Conservation (phyloP, 2,797 vertebrate species). For the Liparis tanakae region DNA sequence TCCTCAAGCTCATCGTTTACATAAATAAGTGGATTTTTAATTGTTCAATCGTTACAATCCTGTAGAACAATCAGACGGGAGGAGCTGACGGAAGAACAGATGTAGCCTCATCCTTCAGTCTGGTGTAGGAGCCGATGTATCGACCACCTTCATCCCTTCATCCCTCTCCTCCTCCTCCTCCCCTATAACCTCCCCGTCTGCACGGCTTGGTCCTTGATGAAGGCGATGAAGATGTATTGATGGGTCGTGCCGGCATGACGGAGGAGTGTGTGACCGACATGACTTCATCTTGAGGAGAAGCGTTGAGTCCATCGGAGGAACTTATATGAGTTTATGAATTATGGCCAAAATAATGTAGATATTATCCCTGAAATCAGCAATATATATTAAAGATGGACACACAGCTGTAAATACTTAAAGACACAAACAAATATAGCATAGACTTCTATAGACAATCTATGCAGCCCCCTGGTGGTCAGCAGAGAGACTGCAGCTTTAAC, state of each 20-base stretch:
- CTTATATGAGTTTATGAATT: too few species aligned
- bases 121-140: slow-evolving; percentile 81
- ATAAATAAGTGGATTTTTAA: neutral
- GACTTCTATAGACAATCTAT: too few species aligned
- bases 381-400: too few species aligned
- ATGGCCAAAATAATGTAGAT: too few species aligned
- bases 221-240: neutral
- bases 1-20: neutral
- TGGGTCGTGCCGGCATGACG: neutral
- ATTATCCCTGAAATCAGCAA: too few species aligned
- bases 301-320: neutral
- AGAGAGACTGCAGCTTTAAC: neutral
- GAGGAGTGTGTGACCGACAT: too few species aligned
- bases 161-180: slow-evolving; percentile 73
- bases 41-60: slow-evolving; percentile 27
- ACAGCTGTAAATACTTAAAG: too few species aligned
- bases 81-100: slow-evolving; percentile 76
- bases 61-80: neutral
- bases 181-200: slow-evolving; percentile 58
- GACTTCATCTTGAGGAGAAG: neutral
- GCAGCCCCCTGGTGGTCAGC: too few species aligned
- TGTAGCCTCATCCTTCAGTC: slow-evolving; percentile 86
- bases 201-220: slow-evolving; percentile 20
- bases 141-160: slow-evolving; percentile 82
- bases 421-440: too few species aligned